Evolutionary conservation across 2,113 vertebrate species (phyloP).

Genomic region (Phainopepla nitens): DNA sequence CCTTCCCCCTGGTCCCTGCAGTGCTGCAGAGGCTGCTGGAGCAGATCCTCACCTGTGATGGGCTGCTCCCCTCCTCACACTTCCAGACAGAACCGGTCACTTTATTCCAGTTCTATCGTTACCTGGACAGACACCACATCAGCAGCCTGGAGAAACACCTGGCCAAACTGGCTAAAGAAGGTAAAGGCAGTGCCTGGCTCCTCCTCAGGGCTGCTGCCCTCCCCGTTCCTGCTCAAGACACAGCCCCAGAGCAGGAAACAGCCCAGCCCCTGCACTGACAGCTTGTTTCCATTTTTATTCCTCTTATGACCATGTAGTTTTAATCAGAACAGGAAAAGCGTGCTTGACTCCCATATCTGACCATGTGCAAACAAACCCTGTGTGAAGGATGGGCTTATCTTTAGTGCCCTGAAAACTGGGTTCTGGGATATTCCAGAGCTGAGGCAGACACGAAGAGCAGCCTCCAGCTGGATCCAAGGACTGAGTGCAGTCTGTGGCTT

Average conservation of each 20-base stretch:
- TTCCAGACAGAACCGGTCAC: conserved; percentile 59
- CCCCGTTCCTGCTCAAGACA: accelerated
- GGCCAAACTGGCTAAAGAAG: conserved; percentile 85
- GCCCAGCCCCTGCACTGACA: neutral
- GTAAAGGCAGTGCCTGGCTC: conserved; percentile 41
- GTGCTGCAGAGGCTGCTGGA: conserved; percentile 81
- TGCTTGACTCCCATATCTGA: neutral
- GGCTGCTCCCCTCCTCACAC: conserved; percentile 45
- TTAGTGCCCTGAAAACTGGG: neutral
- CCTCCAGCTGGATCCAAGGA: neutral
- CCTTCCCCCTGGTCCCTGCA: neutral
- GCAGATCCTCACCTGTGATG: conserved; percentile 77
- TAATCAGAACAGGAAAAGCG: neutral
- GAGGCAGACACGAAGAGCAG: neutral
- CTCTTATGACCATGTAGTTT: neutral
- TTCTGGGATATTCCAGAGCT: neutral
- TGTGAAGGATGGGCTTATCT: neutral
- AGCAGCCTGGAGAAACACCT: conserved; percentile 86
- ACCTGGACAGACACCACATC: conserved; percentile 79
- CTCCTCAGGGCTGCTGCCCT: neutral
- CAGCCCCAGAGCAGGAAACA: neutral
- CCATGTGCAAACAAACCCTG: neutral
- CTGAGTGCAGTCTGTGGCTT: neutral
- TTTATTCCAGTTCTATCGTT: conserved; percentile 87
- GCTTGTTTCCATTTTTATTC: neutral